Conservation (phyloP, 2,797 vertebrate species). For the Aplochiton taeniatus region DNA sequence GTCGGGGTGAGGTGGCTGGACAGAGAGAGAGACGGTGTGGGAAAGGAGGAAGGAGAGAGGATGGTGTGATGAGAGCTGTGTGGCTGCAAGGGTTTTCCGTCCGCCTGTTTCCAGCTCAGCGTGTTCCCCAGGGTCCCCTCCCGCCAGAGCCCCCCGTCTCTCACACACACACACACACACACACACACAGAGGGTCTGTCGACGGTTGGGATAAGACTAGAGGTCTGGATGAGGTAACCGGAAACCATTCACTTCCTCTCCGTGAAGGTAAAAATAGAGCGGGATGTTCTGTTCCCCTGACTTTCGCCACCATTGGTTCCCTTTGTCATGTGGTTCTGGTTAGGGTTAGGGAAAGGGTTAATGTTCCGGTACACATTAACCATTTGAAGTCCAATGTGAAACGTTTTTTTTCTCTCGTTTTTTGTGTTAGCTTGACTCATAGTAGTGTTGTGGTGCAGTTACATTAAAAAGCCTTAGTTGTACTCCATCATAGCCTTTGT, state of each 20-base stretch:
- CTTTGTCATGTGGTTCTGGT: background rate
- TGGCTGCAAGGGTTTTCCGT: slow-evolving; percentile 46
- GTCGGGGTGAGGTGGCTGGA: background rate
- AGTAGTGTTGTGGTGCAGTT: too few species aligned
- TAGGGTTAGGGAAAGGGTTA: too few species aligned
- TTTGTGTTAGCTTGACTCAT: too few species aligned
- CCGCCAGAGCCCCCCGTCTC: slow-evolving; percentile 48
- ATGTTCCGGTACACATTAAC: background rate
- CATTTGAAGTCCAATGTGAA: too few species aligned
- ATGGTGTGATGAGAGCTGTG: slow-evolving; percentile 39
- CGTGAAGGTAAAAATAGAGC: slow-evolving; percentile 22
- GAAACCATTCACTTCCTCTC: slow-evolving; percentile 54
- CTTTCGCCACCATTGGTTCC: background rate
- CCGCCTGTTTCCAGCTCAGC: slow-evolving; percentile 43
- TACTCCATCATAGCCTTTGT: too few species aligned
- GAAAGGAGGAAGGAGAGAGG: slow-evolving; percentile 43
- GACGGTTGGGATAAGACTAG: slow-evolving; percentile 48
- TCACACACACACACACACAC: slow-evolving; percentile 19
- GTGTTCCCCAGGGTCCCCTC: slow-evolving; percentile 50
- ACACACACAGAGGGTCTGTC: slow-evolving; percentile 4
- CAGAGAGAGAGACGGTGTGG: slow-evolving; percentile 31
- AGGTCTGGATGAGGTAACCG: slow-evolving; percentile 52
- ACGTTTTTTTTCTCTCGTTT: too few species aligned
- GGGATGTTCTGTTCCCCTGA: slow-evolving; percentile 14
- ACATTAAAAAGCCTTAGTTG: too few species aligned